Evolutionary conservation across 1,140 invertebrate genomes (phyloP), one percentile per base, ranked within the genome.

Genomic region (Halesus radiatus): DNA sequence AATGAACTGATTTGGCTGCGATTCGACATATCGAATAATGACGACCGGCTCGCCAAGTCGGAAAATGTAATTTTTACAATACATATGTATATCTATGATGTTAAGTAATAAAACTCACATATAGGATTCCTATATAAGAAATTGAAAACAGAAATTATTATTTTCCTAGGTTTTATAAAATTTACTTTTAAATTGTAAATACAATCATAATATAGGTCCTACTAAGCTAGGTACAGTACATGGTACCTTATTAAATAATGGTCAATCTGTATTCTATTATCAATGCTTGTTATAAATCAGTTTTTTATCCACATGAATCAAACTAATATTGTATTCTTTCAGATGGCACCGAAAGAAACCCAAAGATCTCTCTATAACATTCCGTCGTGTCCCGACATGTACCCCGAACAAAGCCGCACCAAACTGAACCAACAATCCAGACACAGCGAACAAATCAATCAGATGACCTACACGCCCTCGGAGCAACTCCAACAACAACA

Each of bases 1-100:
- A 87, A 88, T 60, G 89, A 90, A 81, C 81, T 89, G 53, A 85
- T 87, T 8, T 88, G 87, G 86, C 82, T 90, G 1, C 80, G 85
- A 80, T 84, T 89, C 80, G 88, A 90, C 83, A 85, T 62, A 1
- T 45, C 37, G 8, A 66, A 64, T 29, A 78, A 66, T 29, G 76
- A 78, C 15, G 23, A 66, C 37, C 56, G 50, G 29, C 45, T 78
- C 6, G 26, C 26, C 26, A 45, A 53, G 20, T 64, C 74, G 2
- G 56, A 60, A 64, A 52, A 32, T 62, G 74, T 76, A 76, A 76
- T 50, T 72, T 26, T 22, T 45, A n/a, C n/a, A 0, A 45, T 45
- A 45, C 0, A 29, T 29, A 29, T 29, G 2, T 5, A 29, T 5
- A 29, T n/a, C n/a, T 29, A 29, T 29, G 26, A 29, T 29, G 26